These are phyloP conservation scores for Melanotaenia pygmaea DNA, from an alignment of 2,797 vertebrate species.

Conservation along the genomic window DNA sequence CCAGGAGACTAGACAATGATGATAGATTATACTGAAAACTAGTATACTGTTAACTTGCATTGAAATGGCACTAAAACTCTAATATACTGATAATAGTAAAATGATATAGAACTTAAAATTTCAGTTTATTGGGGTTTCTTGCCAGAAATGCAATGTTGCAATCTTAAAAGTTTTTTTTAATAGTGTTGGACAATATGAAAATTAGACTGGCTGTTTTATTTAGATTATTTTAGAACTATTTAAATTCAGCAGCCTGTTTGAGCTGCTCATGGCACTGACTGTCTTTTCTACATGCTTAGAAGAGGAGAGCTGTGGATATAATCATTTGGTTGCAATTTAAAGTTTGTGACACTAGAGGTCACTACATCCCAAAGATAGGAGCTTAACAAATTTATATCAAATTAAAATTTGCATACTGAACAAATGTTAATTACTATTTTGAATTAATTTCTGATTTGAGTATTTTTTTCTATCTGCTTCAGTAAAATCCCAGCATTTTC, in stretches of 20 bases:
- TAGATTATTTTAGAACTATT: neutral
- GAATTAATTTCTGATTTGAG: too few relatives aligned
- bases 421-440: neutral
- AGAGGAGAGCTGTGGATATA: neutral
- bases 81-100: conserved; percentile 13
- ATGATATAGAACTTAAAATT: conserved; percentile 8
- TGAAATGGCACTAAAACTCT: conserved; percentile 36
- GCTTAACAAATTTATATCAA: neutral
- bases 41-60: conserved; percentile 49
- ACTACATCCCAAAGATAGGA: neutral
- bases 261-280: too few relatives aligned
- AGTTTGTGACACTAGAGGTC: neutral
- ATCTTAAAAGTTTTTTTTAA: neutral
- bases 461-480: neutral
- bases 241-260: neutral
- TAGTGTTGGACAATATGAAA: neutral
- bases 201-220: neutral
- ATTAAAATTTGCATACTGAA: neutral
- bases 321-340: neutral
- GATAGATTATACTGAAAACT: conserved; percentile 66
- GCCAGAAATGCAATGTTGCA: neutral
- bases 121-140: neutral
- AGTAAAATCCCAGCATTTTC: neutral
- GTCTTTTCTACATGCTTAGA: neutral
- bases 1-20: conserved; percentile 67